Base-by-base conservation (phyloP, 2,797 vertebrate species). In the Sebastes trivittatus region DNA sequence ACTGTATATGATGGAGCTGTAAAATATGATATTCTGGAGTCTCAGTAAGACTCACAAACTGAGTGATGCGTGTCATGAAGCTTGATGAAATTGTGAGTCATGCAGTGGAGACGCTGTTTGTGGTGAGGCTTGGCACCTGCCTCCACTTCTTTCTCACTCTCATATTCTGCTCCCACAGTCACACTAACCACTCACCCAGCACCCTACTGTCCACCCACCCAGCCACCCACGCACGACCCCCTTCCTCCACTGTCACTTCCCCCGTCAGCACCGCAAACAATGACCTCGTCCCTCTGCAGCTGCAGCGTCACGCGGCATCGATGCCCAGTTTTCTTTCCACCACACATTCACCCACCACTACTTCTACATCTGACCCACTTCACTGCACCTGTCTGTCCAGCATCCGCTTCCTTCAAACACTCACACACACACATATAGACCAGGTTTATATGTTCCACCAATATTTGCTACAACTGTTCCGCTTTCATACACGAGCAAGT, bases 11-110 rank as follows among this genome's bases (percentile, higher is more conserved):
- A 52, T 52, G 49, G 18, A 52, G 16, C 42, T 3, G 14, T 54
- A n/a, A 54, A n/a, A 9, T 54, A 3, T 54, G 49, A 54, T 54
- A 22, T n/a, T 54, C 23, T 60, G 36, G 30, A 23, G 2, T 71
- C 58, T 77, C 23, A 71, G 46, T 38, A 13, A 42, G 55, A 69
- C 25, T n/a, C 62, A 30, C n/a, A 56, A 30, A 61, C 29, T 9
- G 42, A 42, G 34, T 2, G 11, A 23, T 59, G 32, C 18, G 14
- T 27, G 42, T 49, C 36, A 54, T 63, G 20, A 75, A 72, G 73
- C 36, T 5, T 34, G 63, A 20, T 86, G 58, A 79, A 80, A 82
- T 65, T 54, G 60, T 92, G 90, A 93, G 82, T 94, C 90, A 93
- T 55, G 25, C 74, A 81, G 67, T 79, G 89, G 83, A 87, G 90